These are phyloP conservation scores for Acanthurus leucopareius DNA, from an alignment of 2,797 vertebrate species.

Conservation along the genomic window DNA sequence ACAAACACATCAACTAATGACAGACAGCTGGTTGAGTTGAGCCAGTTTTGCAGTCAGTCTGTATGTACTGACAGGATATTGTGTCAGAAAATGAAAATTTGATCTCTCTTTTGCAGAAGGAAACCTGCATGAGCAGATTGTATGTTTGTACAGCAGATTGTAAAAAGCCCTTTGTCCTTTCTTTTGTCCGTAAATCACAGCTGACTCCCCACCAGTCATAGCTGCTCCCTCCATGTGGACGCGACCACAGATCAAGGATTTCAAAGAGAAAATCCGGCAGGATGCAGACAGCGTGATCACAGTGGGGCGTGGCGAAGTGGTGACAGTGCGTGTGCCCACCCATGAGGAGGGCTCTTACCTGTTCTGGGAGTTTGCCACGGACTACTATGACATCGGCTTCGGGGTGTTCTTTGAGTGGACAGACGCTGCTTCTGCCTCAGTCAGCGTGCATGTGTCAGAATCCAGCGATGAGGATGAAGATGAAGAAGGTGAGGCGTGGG, in stretches of 20 bases:
- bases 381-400: slow-evolving; percentile 99
- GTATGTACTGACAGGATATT: not conserved
- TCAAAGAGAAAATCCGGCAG: slow-evolving; percentile 99
- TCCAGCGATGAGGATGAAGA: slow-evolving; percentile 99
- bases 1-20: not conserved
- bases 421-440: slow-evolving; percentile 94
- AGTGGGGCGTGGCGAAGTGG: slow-evolving; percentile 97
- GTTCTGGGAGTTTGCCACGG: slow-evolving; percentile 99
- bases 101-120: not conserved
- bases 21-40: not conserved
- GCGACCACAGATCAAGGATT: slow-evolving; percentile 98
- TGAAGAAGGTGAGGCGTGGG: slow-evolving; percentile 90
- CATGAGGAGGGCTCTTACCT: slow-evolving; percentile 98
- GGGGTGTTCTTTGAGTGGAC: slow-evolving; percentile 99
- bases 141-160: not conserved
- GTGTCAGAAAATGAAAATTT: not conserved
- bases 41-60: not conserved
- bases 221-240: slow-evolving; percentile 99
- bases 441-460: slow-evolving; percentile 98
- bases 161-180: slow-evolving; percentile 8
- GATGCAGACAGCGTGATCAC: slow-evolving; percentile 99
- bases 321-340: slow-evolving; percentile 97
- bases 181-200: slow-evolving; percentile 21
- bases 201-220: slow-evolving; percentile 93
- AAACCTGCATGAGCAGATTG: not conserved